A percentile compares a stretch with the other conserved stretches of the same genome.
Evolutionary conservation across 2,797 vertebrate species (phyloP).

Genomic region (Passerculus sandwichensis): DNA sequence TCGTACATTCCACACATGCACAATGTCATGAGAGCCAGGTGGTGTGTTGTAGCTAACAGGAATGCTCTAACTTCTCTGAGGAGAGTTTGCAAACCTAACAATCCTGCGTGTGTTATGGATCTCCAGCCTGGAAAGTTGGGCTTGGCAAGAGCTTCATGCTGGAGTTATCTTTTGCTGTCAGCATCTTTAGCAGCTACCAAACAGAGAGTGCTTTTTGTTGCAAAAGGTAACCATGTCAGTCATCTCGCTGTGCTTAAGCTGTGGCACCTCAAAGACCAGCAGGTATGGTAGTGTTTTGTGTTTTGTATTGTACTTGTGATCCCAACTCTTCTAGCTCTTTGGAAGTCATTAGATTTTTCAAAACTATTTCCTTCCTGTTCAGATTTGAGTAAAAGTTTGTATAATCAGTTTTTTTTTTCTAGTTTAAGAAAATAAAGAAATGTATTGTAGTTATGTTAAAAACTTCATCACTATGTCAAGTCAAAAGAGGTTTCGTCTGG

Average conservation of each 20-base stretch:
- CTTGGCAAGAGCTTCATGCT: constrained; percentile 20
- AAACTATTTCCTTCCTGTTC: background rate
- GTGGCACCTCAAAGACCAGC: constrained; percentile 76
- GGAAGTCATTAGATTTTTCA: background rate
- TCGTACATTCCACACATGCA: background rate
- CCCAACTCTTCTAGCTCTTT: background rate
- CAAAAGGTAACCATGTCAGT: constrained; percentile 78
- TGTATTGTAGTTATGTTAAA: background rate
- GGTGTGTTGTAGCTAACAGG: background rate
- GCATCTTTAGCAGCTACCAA: background rate
- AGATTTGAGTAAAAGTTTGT: background rate
- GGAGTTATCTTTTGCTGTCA: background rate
- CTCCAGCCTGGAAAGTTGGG: background rate
- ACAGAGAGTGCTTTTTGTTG: background rate
- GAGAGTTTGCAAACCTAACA: background rate
- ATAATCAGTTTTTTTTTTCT: background rate
- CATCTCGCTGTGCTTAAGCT: constrained; percentile 79
- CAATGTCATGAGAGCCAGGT: background rate
- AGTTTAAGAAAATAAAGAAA: background rate
- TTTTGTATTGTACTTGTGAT: background rate
- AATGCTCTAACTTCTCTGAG: background rate
- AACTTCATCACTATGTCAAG: background rate
- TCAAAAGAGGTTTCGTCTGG: background rate
- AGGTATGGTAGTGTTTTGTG: constrained; percentile 76
- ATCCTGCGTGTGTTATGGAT: constrained; percentile 46